Evolutionary conservation across 2,797 vertebrate genomes (phyloP).

Genomic region (Neosilurus hyrtlii): DNA sequence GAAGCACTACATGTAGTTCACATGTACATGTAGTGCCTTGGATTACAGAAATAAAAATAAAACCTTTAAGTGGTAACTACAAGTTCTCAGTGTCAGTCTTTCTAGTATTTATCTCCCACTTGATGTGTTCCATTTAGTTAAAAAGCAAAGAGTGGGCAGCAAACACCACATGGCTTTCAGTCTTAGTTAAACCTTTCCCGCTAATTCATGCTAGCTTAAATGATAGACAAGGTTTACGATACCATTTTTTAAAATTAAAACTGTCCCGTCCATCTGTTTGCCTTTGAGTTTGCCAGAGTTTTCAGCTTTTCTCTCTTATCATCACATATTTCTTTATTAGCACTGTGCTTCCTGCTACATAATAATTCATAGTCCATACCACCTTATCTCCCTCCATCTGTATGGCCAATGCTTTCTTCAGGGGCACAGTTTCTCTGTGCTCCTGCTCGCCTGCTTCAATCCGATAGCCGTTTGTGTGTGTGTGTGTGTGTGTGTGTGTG

Average conservation of each 20-base stretch:
- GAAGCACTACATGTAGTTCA: too few species aligned
- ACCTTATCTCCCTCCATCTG: neutral
- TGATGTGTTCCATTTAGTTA: too few species aligned
- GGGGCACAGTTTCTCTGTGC: slow-evolving; percentile 3
- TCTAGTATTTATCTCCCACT: too few species aligned
- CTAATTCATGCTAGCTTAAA: neutral
- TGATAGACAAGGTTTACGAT: neutral
- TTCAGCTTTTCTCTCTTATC: neutral
- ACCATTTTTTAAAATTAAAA: neutral
- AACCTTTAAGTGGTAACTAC: neutral
- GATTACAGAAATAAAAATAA: too few species aligned
- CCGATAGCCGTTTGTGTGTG: neutral
- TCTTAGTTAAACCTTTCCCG: neutral
- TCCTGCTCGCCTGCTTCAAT: neutral
- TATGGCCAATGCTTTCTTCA: neutral
- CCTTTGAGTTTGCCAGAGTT: neutral
- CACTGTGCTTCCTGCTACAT: neutral
- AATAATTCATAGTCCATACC: neutral
- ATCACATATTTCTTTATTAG: neutral
- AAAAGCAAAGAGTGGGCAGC: neutral
- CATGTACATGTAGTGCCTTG: too few species aligned
- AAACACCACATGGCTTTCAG: neutral
- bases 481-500: slow-evolving; percentile 27
- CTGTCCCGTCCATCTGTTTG: neutral
- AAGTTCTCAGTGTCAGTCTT: neutral